Evolutionary conservation across 2,113 vertebrate genomes (phyloP), one percentile per base, ranked within the genome.

Genomic region (Cebidichthys violaceus): DNA sequence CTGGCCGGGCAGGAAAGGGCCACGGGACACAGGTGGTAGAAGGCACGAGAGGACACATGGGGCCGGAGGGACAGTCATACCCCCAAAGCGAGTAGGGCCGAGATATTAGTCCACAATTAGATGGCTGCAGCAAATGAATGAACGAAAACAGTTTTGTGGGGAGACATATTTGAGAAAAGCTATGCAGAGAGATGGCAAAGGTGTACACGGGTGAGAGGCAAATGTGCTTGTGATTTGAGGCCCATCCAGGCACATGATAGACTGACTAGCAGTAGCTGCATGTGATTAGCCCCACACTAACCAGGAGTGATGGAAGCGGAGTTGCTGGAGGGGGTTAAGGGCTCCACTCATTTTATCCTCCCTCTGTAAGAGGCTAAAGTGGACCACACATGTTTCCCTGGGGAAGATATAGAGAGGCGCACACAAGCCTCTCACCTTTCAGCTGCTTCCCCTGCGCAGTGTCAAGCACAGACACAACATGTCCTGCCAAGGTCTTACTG

Each of bases 11-110:
- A 82, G 90, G 83, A 90, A 86, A 88, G 70, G 77, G 81, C 90
- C 88, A 91, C 47, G 66, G 91, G 90, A 94, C 92, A 92, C 91
- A 93, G 92, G 92, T 93, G 90, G 89, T 65, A 60, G 22, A 33
- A 83, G 77, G 73, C 67, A 74, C 31, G 77, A 84, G 83, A 79
- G 87, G 86, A 92, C 88, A 87, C 80, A 79, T 57, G 70, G 78
- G 75, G 85, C 88, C 79, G 62, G 71, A 82, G 89, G 88, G 91
- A 86, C 69, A 75, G 77, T 84, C 71, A 68, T 41, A 70, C 57
- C 83, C 79, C 77, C 70, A 78, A 81, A 70, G 80, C 29, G 15
- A 78, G 66, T 33, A 33, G 47, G 62, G 55, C 31, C 69, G 29
- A 79, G 69, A 80, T 74, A 90, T 87, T 86, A 75, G 57, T 45